These are phyloP conservation scores for Pocillopora meandrina DNA, from an alignment of 92 coral and sea anemone genomes.

Conservation along the genomic window DNA sequence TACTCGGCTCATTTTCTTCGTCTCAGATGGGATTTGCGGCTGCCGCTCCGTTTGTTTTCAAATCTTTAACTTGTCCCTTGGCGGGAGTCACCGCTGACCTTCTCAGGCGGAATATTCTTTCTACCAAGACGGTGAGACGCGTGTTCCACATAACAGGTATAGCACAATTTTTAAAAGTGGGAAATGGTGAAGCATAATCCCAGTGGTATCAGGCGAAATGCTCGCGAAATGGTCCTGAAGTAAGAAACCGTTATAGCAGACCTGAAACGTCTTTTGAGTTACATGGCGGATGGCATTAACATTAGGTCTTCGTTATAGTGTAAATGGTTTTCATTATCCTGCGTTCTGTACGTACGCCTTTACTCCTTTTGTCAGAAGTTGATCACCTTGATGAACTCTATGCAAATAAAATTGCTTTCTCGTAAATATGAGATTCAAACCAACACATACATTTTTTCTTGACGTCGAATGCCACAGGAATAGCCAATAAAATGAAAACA, in stretches of 20 bases:
- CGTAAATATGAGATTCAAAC: too few relatives aligned
- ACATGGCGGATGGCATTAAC: too few relatives aligned
- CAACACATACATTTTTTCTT: too few relatives aligned
- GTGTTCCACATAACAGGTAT: slow-evolving; percentile 68
- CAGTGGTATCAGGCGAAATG: background rate
- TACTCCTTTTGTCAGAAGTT: too few relatives aligned
- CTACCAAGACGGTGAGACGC: slow-evolving; percentile 62
- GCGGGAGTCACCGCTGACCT: slow-evolving; percentile 73
- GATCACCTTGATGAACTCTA: too few relatives aligned
- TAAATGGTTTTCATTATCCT: too few relatives aligned
- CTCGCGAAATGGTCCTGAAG: background rate
- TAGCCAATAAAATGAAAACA: too few relatives aligned
- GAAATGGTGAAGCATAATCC: background rate
- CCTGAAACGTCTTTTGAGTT: too few relatives aligned
- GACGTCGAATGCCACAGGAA: too few relatives aligned
- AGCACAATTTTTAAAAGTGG: background rate
- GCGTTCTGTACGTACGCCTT: too few relatives aligned
- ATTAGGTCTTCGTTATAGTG: too few relatives aligned
- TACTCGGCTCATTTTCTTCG: background rate
- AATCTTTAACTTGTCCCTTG: slow-evolving; percentile 69
- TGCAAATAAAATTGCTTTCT: too few relatives aligned
- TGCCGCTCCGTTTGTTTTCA: slow-evolving; percentile 82
- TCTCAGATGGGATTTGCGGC: slow-evolving; percentile 87
- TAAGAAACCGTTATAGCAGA: background rate
- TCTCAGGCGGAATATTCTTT: slow-evolving; percentile 54